These are phyloP conservation scores for Subanguina moxae DNA, from an alignment of 1,140 invertebrate species.

Conservation along the genomic window DNA sequence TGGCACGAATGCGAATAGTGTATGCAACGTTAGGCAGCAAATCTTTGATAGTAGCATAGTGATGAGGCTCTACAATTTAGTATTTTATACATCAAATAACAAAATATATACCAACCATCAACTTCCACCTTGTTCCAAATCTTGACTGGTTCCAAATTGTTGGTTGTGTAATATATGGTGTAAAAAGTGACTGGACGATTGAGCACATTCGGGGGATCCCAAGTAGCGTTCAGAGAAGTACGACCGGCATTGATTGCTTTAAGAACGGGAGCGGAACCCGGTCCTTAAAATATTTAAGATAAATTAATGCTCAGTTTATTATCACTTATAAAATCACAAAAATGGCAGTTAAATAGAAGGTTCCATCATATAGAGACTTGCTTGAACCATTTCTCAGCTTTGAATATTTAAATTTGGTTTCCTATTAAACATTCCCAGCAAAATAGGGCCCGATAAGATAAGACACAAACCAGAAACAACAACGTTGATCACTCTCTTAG, in stretches of 20 bases:
- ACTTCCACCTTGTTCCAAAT: constrained; percentile 51
- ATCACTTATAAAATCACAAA: no score
- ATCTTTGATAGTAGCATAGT: constrained; percentile 38
- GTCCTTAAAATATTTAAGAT: constrained; percentile 38
- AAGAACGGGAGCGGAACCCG: constrained; percentile 53
- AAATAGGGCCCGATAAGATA: no score
- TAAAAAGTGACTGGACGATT: constrained; percentile 57
- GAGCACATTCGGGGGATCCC: constrained; percentile 55
- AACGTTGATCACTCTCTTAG: constrained; percentile 43
- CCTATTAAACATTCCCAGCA: no score
- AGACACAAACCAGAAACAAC: constrained; percentile 42
- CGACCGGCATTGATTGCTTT: constrained; percentile 43
- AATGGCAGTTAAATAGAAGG: no score
- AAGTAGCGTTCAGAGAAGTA: constrained; percentile 45
- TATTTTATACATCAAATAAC: not conserved
- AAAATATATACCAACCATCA: constrained; percentile 17
- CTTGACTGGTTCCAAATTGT: constrained; percentile 50
- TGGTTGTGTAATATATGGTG: constrained; percentile 58
- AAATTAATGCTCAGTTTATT: no score
- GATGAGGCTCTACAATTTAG: constrained; percentile 43
- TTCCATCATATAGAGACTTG: no score
- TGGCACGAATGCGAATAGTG: constrained; percentile 55
- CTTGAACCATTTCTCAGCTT: no score
- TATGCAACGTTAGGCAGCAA: constrained; percentile 50
- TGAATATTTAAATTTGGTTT: not conserved